phyloP scores from a whole-genome alignment of 2,888 invertebrate species.

The Aphodius sticticus region DNA sequence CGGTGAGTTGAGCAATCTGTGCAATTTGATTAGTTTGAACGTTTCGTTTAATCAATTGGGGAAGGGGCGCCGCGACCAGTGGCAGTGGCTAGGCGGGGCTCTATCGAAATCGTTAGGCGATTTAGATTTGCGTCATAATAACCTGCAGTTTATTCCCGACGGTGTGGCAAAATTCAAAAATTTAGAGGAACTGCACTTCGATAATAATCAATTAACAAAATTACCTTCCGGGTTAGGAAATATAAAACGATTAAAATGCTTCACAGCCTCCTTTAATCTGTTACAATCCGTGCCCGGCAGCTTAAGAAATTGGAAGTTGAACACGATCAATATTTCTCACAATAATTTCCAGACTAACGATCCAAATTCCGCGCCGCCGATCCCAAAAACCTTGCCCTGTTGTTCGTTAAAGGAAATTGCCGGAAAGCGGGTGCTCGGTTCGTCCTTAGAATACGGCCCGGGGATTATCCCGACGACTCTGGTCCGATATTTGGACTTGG shows the following conservation, averaged over 20 bases:
- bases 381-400: slow-evolving; percentile 55
- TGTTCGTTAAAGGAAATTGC: slow-evolving; percentile 65
- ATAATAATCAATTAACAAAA: slow-evolving; percentile 66
- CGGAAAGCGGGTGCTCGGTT: slow-evolving; percentile 63
- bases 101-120: slow-evolving; percentile 64
- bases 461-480: slow-evolving; percentile 68
- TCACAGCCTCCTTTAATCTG: slow-evolving; percentile 66
- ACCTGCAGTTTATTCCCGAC: slow-evolving; percentile 66
- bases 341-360: slow-evolving; percentile 62
- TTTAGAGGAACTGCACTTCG: slow-evolving; percentile 70
- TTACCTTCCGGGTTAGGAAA: slow-evolving; percentile 74
- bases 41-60: slow-evolving; percentile 72
- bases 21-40: slow-evolving; percentile 68
- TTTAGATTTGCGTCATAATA: slow-evolving; percentile 73
- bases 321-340: slow-evolving; percentile 66
- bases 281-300: slow-evolving; percentile 68
- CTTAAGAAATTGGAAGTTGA: slow-evolving; percentile 64
- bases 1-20: slow-evolving; percentile 71
- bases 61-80: slow-evolving; percentile 63
- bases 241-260: slow-evolving; percentile 63
- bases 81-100: slow-evolving; percentile 73
- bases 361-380: slow-evolving; percentile 30
- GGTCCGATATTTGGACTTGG: slow-evolving; percentile 67
- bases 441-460: slow-evolving; percentile 65
- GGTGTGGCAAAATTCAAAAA: slow-evolving; percentile 69